Base-by-base conservation (phyloP, 2,888 invertebrate genomes). In the Flexamia atlantica region DNA sequence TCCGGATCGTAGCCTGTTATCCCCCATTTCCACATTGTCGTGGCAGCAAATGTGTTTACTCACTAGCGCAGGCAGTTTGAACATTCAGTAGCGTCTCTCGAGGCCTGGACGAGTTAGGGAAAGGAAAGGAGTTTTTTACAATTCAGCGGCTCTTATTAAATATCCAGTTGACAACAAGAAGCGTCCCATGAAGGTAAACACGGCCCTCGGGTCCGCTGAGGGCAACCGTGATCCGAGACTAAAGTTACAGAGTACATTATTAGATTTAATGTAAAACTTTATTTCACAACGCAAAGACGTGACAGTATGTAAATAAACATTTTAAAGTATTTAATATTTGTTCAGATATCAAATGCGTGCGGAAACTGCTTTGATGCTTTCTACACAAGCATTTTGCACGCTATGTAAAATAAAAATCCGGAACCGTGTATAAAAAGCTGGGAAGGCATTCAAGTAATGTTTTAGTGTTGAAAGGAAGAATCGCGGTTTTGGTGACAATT, bases 141-240 rank as follows among this genome's bases (percentile, higher is more conserved):
- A 64, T 64, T 64, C 64, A 64, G 64, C 64, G 28, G 64, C 30
- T 64, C 64, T 64, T 64, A 64, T 64, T 64, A 64, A 64, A 64
- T 64, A 64, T 28, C 64, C 64, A 64, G 28, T 14, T 30, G 64
- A 64, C 64, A 64, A 64, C 64, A 5, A 12, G 7, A 5, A 9
- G 40, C 64, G 64, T 64, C 30, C 14, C 64, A 28, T 17, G 64
- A 64, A 28, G 14, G 28, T 14, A 57, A 57, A n/a, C 5, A 12
- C 28, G 28, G 12, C 14, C 64, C 64, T 28, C 10, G 64, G 17
- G 23, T 7, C 20, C 3, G 50, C 17, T 7, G 50, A 3, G 3
- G 50, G 4, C n/a, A 7, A 10, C 50, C 12, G 17, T 50, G 50
- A n/a, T n/a, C n/a, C n/a, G n/a, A n/a, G n/a, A n/a, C n/a, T n/a